A percentile compares a stretch with the other conserved stretches of the same genome.
Conservation (phyloP, 92 coral and sea anemone species). For the Anthopleura xanthogrammica region DNA sequence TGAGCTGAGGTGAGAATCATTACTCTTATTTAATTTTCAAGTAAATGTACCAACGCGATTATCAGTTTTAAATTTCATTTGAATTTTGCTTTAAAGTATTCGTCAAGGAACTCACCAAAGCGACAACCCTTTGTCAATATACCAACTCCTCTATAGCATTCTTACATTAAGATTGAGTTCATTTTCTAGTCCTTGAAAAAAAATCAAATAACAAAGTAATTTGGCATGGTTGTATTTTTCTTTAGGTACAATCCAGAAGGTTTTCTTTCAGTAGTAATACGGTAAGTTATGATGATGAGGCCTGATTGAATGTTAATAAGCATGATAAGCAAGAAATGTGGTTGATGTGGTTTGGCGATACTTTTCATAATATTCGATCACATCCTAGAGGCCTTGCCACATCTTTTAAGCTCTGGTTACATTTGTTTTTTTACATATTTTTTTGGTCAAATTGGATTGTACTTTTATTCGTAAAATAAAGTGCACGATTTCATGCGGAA, state of each 20-base stretch:
- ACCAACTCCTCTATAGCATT: not conserved
- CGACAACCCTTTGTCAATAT: not conserved
- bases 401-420: not conserved
- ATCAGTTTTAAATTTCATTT: not conserved
- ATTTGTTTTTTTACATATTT: not conserved
- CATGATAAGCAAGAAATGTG: not conserved
- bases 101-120: not conserved
- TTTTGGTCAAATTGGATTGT: not conserved
- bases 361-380: constrained; percentile 1
- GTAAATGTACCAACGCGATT: not conserved
- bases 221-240: not conserved
- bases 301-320: not conserved
- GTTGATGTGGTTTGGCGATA: not conserved
- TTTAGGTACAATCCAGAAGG: not conserved
- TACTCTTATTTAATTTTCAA: not conserved
- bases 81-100: not conserved
- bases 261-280: not conserved
- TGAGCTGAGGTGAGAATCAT: not conserved
- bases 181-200: not conserved
- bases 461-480: too few relatives aligned
- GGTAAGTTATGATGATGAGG: not conserved
- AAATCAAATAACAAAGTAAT: too few relatives aligned
- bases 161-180: not conserved
- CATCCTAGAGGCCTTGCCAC: not conserved
- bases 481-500: too few relatives aligned